Conservation (phyloP, 2,888 invertebrate genomes). For the Machimus atricapillus region DNA sequence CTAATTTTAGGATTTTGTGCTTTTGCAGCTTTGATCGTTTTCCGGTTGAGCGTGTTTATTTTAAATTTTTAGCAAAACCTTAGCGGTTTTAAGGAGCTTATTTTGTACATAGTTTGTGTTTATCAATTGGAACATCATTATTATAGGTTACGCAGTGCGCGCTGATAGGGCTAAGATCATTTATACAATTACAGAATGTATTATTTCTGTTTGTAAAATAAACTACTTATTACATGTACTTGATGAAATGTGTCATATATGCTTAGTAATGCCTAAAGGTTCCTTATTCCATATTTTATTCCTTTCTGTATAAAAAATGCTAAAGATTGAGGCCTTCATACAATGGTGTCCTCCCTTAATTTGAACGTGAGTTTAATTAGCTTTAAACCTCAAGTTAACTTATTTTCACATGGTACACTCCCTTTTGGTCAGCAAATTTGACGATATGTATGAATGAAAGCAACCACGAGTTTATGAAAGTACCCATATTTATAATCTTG, state of each 20-base stretch:
- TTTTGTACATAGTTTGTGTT: neutral
- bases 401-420: no score
- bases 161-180: neutral
- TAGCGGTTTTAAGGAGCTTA: neutral
- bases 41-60: neutral
- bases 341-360: no score
- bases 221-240: neutral
- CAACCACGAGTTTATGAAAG: no score
- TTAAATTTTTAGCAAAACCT: neutral
- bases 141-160: neutral
- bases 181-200: neutral
- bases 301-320: no score
- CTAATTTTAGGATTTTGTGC: neutral
- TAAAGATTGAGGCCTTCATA: no score
- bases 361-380: no score
- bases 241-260: neutral
- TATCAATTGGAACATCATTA: neutral
- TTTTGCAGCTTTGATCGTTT: neutral
- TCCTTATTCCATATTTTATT: no score
- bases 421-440: no score
- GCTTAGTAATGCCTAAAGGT: no score
- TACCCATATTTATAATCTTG: no score
- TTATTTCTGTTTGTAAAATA: constrained; percentile 13
- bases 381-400: no score
- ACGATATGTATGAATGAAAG: no score